phyloP scores from a whole-genome alignment of 2,797 vertebrate species.

The Mastacembelus armatus region DNA sequence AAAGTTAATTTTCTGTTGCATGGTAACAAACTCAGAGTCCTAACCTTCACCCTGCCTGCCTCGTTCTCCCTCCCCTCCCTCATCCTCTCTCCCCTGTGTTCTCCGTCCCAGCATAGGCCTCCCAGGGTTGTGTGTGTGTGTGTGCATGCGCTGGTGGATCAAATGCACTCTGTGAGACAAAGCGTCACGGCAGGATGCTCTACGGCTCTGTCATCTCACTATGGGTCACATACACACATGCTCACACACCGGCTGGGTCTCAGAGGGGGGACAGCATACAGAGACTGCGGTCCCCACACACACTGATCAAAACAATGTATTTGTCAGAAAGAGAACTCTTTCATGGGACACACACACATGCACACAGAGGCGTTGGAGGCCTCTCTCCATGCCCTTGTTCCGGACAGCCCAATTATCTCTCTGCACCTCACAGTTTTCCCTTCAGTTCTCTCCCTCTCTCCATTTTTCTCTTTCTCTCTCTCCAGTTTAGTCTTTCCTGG shows the following conservation, averaged over 20 bases:
- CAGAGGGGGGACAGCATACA: conserved; percentile 70
- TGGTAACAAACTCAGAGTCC: conserved; percentile 52
- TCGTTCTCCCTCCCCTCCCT: conserved; percentile 33
- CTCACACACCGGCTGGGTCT: conserved; percentile 58
- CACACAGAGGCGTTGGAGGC: conserved; percentile 69
- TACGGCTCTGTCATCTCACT: conserved; percentile 82
- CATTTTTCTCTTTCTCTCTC: conserved; percentile 8
- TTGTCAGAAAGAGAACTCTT: conserved; percentile 80
- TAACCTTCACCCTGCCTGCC: conserved; percentile 73
- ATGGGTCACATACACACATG: conserved; percentile 67
- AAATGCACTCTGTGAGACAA: conserved; percentile 81
- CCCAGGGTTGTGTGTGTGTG: conserved; percentile 55
- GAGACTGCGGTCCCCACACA: conserved; percentile 70
- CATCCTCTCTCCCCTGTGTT: conserved; percentile 70
- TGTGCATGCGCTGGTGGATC: conserved; percentile 70
- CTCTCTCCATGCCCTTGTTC: conserved; percentile 83
- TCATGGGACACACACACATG: conserved; percentile 66
- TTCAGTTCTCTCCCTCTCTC: conserved; percentile 42
- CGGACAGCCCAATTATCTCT: conserved; percentile 85
- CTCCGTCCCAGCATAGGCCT: conserved; percentile 66
- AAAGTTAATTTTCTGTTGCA: conserved; percentile 52
- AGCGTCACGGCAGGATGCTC: conserved; percentile 79
- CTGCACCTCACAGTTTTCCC: conserved; percentile 75
- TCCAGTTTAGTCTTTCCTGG: conserved; percentile 23
- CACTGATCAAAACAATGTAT: conserved; percentile 83